phyloP scores from a whole-genome alignment of 2,888 invertebrate species.

The Azorinus chamasolen region DNA sequence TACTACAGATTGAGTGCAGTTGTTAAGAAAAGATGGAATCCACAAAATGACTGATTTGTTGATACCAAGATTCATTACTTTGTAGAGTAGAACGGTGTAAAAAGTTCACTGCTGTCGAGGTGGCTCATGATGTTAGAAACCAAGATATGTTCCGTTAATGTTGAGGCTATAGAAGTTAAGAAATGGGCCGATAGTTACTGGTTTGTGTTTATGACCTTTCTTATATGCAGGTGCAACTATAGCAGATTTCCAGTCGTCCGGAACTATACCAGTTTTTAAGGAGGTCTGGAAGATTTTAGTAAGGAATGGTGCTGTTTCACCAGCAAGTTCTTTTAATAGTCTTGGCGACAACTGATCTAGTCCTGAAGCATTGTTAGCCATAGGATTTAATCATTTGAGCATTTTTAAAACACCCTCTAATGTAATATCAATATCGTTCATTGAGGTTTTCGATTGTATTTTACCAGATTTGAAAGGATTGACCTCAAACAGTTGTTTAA shows the following conservation, averaged over 20 bases:
- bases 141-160: slow-evolving; percentile 2
- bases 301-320: no score
- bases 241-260: no score
- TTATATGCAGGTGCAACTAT: neutral
- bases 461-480: no score
- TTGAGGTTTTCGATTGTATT: neutral
- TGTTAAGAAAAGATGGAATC: slow-evolving; percentile 4
- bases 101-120: slow-evolving; percentile 1
- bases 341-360: no score
- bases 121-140: slow-evolving; percentile 8
- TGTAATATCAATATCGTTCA: no score
- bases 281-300: no score
- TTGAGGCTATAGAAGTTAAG: slow-evolving; percentile 11
- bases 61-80: neutral
- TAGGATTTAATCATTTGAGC: no score
- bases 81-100: neutral
- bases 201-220: neutral
- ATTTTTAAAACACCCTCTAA: no score
- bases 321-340: no score
- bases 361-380: no score
- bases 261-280: no score
- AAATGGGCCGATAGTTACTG: slow-evolving; percentile 6
- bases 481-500: neutral
- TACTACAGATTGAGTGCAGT: slow-evolving; percentile 1
- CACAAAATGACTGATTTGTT: neutral